Base-by-base conservation (phyloP, 1,140 invertebrate species). In the Drosophila ficusphila region DNA sequence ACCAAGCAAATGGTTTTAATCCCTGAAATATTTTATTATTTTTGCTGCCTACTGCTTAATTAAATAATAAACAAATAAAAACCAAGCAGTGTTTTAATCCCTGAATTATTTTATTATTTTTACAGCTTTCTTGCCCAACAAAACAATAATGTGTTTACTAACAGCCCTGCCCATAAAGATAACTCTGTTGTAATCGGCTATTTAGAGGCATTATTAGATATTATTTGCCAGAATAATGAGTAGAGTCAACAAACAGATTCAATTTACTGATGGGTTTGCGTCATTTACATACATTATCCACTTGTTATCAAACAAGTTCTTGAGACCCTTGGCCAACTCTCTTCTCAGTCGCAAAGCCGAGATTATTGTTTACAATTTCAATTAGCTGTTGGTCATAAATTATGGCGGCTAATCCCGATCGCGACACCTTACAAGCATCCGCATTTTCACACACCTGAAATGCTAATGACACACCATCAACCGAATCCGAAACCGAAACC, bases 341-440 rank as follows among this genome's bases (percentile, higher is more conserved):
- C 41, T 44, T n/a, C 16, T 52, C 47, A 14, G 23, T 19, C 14
- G 3, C 9, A 29, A 36, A 31, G 31, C 36, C 47, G 52, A 44
- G 31, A 52, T 51, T 25, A 12, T 48, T 67, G 44, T 67, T 67
- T 67, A 67, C 52, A 34, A 53, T 53, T 61, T 81, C 73, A 73
- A 82, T 82, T 71, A 77, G 67, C 62, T 48, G 65, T 46, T 42
- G 38, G 51, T 33, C 33, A 71, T 49, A 71, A 38, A 72, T 73
- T 52, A 73, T 62, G 23, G 4, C 29, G 2, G 38, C 46, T 61
- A 61, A 61, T 60, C 67, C 54, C 46, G 12, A 42, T 41, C 48
- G 41, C 36, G 71, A 79, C 62, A 65, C 76, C 38, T 58, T 47
- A 74, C 53, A 60, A 81, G 67, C 78, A 82, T 82, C 78, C 78